Percentiles rank a stretch among this genome's conserved stretches.
phyloP scores from a whole-genome alignment of 1,140 invertebrate genomes.

The Cherax destructor region DNA sequence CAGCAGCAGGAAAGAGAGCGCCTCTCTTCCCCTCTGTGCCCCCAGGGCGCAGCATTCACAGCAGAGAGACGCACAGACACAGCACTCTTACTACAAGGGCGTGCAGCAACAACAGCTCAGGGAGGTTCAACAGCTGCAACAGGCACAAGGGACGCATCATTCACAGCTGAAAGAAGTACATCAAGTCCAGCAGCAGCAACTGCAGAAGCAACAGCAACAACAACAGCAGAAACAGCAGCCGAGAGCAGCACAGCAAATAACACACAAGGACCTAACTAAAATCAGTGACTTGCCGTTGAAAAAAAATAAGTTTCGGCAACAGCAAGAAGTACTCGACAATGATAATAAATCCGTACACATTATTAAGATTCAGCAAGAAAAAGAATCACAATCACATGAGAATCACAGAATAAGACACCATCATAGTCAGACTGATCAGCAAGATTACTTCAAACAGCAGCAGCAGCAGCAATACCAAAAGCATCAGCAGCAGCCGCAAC shows the following conservation, averaged over 20 bases:
- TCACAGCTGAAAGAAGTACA: background rate
- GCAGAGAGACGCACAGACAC: constrained; percentile 26
- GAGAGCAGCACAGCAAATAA: background rate
- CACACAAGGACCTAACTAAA: background rate
- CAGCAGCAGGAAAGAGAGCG: background rate
- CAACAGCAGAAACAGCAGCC: constrained; percentile 3
- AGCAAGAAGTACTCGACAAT: constrained; percentile 12
- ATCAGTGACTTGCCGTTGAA: background rate
- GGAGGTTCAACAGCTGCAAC: background rate
- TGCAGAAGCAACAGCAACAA: background rate
- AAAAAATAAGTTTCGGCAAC: background rate
- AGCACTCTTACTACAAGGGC: background rate
- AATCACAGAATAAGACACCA: background rate
- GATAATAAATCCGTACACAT: background rate
- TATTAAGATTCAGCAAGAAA: background rate
- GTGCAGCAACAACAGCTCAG: background rate
- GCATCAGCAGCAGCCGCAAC: background rate
- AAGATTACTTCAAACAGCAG: background rate
- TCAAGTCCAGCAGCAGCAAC: background rate
- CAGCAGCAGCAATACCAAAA: background rate
- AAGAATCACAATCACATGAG: background rate
- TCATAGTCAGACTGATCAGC: background rate
- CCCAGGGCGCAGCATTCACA: constrained; percentile 6
- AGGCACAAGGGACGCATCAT: background rate
- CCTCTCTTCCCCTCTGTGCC: background rate